Conservation (phyloP, 2,113 vertebrate species). For the Anas platyrhynchos region DNA sequence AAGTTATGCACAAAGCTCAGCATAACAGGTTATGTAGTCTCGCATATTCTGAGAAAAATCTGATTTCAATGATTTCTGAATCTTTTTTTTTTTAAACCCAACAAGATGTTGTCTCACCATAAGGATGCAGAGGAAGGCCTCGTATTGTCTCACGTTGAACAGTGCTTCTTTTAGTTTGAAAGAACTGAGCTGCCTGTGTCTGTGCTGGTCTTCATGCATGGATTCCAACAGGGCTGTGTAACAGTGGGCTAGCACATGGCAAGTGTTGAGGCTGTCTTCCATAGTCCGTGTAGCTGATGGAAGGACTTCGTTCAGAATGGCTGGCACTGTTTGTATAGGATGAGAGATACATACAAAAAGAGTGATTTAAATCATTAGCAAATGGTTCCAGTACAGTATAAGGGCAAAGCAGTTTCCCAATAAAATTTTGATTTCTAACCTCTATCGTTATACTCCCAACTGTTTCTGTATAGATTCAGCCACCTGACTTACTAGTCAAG, state of each 20-base stretch:
- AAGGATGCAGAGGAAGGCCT: constrained; percentile 86
- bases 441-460: neutral
- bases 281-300: constrained; percentile 67
- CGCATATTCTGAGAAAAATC: neutral
- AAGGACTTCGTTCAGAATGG: constrained; percentile 78
- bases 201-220: neutral
- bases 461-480: neutral
- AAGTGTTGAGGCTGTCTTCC: constrained; percentile 70
- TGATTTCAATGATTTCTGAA: neutral
- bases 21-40: neutral
- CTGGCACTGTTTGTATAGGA: constrained; percentile 78
- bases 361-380: neutral
- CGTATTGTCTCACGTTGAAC: constrained; percentile 87
- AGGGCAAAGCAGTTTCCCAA: neutral
- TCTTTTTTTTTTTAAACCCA: neutral
- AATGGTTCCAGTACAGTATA: neutral
- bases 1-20: neutral
- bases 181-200: neutral
- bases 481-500: neutral
- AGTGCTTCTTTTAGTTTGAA: constrained; percentile 84
- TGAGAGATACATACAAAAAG: neutral
- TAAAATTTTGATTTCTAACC: neutral
- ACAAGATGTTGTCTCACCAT: constrained; percentile 79
- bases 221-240: constrained; percentile 88
- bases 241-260: constrained; percentile 72